These are phyloP conservation scores for Acrossocheilus fasciatus DNA, from an alignment of 2,797 vertebrate genomes.

Conservation along the genomic window DNA sequence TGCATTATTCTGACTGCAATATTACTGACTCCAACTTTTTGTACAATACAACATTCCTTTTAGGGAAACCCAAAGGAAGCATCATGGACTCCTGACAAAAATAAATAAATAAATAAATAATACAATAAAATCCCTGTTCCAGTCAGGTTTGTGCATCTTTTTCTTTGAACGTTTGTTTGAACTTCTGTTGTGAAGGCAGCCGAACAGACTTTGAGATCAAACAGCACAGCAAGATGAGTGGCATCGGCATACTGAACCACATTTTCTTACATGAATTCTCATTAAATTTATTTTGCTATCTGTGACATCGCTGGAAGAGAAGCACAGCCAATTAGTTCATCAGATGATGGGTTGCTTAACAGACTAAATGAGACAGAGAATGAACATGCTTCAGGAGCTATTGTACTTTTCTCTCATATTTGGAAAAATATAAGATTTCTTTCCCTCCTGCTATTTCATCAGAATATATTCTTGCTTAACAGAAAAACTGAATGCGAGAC, in stretches of 20 bases:
- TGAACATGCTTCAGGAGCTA: background rate
- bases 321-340: slow-evolving; percentile 36
- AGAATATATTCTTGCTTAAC: background rate
- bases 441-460: slow-evolving; percentile 1
- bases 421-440: background rate
- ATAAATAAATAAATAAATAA: too few relatives aligned
- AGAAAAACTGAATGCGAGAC: background rate
- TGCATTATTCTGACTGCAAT: background rate
- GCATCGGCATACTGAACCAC: slow-evolving; percentile 14
- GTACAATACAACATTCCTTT: background rate
- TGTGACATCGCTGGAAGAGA: slow-evolving; percentile 14
- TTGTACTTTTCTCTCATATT: slow-evolving; percentile 1
- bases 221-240: slow-evolving; percentile 9
- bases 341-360: slow-evolving; percentile 28
- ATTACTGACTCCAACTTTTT: background rate
- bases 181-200: background rate
- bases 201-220: slow-evolving; percentile 12
- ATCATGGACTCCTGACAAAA: background rate
- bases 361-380: slow-evolving; percentile 2
- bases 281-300: slow-evolving; percentile 34
- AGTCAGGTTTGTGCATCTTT: background rate
- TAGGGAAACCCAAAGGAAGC: background rate
- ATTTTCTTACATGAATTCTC: slow-evolving; percentile 19
- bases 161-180: background rate
- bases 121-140: background rate